Conservation (phyloP, 2,888 invertebrate species). For the Eristalinus sepulchralis region DNA sequence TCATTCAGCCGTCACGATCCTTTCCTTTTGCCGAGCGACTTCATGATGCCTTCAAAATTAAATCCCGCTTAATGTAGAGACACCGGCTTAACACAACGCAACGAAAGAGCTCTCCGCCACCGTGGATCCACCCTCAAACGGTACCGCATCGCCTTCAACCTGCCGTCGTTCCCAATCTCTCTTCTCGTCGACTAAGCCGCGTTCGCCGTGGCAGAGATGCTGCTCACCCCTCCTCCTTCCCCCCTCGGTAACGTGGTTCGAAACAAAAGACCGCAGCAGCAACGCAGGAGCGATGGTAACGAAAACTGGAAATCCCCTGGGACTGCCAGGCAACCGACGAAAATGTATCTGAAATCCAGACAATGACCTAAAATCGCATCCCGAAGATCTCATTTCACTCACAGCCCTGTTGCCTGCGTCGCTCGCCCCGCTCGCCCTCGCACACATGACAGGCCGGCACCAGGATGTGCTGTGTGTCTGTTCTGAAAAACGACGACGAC, state of each 20-base stretch:
- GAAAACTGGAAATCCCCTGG: slow-evolving; percentile 37
- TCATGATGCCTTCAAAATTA: not conserved
- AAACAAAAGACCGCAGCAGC: not conserved
- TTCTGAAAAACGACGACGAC: not conserved
- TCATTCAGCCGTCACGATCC: not conserved
- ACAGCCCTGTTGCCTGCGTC: not conserved
- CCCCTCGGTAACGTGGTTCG: no score
- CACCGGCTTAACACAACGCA: not conserved
- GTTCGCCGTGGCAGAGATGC: no score
- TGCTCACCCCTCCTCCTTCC: no score
- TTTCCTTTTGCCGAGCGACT: not conserved
- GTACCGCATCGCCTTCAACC: not conserved
- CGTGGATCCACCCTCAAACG: not conserved
- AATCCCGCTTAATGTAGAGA: not conserved
- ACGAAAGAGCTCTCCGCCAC: not conserved
- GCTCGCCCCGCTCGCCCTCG: slow-evolving; percentile 3
- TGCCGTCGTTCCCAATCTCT: not conserved
- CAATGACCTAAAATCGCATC: slow-evolving; percentile 60
- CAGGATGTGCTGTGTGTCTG: not conserved
- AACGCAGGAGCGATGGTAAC: slow-evolving; percentile 5
- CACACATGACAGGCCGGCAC: slow-evolving; percentile 1
- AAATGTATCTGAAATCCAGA: slow-evolving; percentile 58
- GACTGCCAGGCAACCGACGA: slow-evolving; percentile 28
- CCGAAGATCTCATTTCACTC: slow-evolving; percentile 37
- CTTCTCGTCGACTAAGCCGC: not conserved